Base-by-base conservation (phyloP, 2,797 vertebrate genomes). In the Ptychadena robeensis region DNA sequence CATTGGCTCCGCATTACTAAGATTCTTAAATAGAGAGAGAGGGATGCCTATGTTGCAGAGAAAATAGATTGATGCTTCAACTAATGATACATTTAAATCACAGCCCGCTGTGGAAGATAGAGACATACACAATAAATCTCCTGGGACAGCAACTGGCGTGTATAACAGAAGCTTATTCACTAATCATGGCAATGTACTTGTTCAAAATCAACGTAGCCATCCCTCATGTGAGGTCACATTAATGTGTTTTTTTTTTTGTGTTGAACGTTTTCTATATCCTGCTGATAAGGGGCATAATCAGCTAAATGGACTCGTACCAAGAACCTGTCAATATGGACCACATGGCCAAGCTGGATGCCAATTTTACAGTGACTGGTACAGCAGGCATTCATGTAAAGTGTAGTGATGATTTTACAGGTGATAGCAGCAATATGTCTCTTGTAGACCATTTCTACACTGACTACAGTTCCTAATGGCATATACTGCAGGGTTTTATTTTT, bases 91-190 rank as follows among this genome's bases (percentile, higher is more conserved):
- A 18, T 65, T 64, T 11, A 71, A 64, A 80, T 72, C 34, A 48
- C 30, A 44, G 68, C 7, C 22, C 65, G 79, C 65, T 35, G 11
- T 64, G 12, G 11, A 69, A 48, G 68, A 64, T 32, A 44, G 68
- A 79, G 38, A 71, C 59, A 28, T 61, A 64, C n/a, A 80, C 25
- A 28, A 40, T 63, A 6, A 31, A 31, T 73, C 70, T 66, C 40
- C 38, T 7, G 70, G n/a, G 57, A 73, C 6, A 53, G 31, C 11
- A 72, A 37, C 11, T n/a, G 28, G 4, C 9, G 9, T 38, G 11
- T 75, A 63, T 22, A 31, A 48, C 59, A 28, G 44, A 40, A 22
- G 22, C 57, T 38, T 53, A 64, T 38, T 30, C 72, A 38, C 48
- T 63, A 14, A 32, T 30, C n/a, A 72, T 64, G 3, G 9, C n/a